Evolutionary conservation across 1,140 invertebrate species (phyloP), one percentile per base, ranked within the genome.

Genomic region (Drosophila saltans): DNA sequence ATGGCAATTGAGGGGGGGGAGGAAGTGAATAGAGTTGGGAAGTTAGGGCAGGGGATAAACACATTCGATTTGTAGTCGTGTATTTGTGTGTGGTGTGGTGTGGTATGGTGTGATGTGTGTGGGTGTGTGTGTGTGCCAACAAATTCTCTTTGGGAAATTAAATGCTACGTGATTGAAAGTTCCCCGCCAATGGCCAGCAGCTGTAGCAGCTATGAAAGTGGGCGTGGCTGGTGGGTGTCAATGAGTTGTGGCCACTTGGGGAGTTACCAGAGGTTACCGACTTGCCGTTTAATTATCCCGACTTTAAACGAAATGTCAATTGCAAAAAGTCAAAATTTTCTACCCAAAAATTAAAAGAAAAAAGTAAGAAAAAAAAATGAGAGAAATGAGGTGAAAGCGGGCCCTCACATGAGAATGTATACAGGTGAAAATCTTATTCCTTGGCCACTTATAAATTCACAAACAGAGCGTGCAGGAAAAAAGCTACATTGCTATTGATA

Each of bases 141-240:
- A 83, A 79, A 82, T 83, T 71, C 72, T 75, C 80, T 75, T 83
- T 82, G 75, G 80, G 68, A 82, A 82, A 82, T 82, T 69, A 82
- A 82, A 72, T 66, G 77, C 71, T 69, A 75, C 81, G 80, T 79
- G 80, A 79, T 75, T 75, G 65, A 83, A 79, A 82, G 76, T 71
- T 78, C 43, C 45, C 43, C 43, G 62, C 67, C 69, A 67, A 73
- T 78, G 76, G 63, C 78, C 78, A 71, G 55, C 76, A 78, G 48
- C 81, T 56, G 56, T 59, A 58, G 64, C 48, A 58, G 21, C 24
- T 40, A 21, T 77, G 69, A 74, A 69, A 21, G 16, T 41, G 79
- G 69, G 61, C 39, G 62, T 67, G 77, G 71, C 71, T 72, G 57
- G 55, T 57, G 57, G 71, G 64, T 58, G 73, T 69, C 63, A 33